Evolutionary conservation across 2,888 invertebrate genomes (phyloP).

Genomic region (Apomyelois bistriatella): DNA sequence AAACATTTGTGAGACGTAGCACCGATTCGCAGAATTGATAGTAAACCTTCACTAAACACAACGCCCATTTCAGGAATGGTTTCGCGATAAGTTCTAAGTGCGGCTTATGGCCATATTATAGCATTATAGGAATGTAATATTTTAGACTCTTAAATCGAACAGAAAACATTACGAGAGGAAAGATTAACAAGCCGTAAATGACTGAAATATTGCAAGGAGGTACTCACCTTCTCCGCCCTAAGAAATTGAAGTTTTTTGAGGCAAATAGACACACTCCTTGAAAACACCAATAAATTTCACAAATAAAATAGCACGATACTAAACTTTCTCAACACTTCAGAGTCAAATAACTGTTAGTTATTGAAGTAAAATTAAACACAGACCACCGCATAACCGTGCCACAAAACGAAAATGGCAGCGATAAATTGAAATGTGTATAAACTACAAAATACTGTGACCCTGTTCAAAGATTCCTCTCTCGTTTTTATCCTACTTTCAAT

Average conservation of each 20-base stretch:
- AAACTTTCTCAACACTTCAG: conserved; percentile 41
- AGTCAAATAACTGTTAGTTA: conserved; percentile 43
- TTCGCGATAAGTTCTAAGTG: conserved; percentile 11
- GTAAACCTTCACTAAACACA: conserved; percentile 57
- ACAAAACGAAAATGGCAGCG: conserved; percentile 80
- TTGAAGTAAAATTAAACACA: conserved; percentile 50
- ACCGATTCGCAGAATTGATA: conserved; percentile 52
- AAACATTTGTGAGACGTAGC: conserved; percentile 30
- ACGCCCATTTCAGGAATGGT: conserved; percentile 58
- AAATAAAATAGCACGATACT: conserved; percentile 38
- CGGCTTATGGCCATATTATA: background rate
- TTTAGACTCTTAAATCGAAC: background rate
- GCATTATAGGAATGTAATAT: background rate
- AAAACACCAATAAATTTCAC: conserved; percentile 37
- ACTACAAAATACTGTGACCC: conserved; percentile 25
- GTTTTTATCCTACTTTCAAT: conserved; percentile 10
- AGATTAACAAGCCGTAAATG: conserved; percentile 34
- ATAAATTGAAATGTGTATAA: conserved; percentile 47
- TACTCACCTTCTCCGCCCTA: conserved; percentile 72
- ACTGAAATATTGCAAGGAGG: conserved; percentile 53
- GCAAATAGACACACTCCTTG: conserved; percentile 41
- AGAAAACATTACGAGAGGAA: conserved; percentile 13
- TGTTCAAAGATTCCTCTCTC: conserved; percentile 11
- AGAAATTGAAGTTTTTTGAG: conserved; percentile 59
- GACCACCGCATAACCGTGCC: conserved; percentile 70